Evolutionary conservation across 2,888 invertebrate species (phyloP).

Genomic region (Torymus auratus): DNA sequence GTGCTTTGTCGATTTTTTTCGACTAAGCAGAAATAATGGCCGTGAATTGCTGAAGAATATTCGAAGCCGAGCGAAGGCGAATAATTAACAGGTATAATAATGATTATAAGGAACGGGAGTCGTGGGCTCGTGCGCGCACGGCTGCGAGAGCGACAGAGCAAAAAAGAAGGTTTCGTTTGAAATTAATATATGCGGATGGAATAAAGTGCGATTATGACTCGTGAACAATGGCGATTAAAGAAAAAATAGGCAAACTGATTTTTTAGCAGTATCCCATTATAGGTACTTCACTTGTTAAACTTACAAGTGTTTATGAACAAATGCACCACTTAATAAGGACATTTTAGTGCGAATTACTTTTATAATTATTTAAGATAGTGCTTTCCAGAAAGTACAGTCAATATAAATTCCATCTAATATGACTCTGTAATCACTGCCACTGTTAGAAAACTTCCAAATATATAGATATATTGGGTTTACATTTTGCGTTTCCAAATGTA

Average conservation of each 20-base stretch:
- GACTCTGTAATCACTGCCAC: no score
- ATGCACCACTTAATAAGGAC: no score
- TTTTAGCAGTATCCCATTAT: no score
- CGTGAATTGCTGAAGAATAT: constrained; percentile 40
- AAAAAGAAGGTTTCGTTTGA: not conserved
- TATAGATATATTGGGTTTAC: no score
- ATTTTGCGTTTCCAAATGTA: no score
- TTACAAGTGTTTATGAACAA: no score
- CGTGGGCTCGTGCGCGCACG: not conserved
- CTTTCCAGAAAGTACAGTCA: no score
- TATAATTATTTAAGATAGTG: no score
- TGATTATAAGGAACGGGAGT: not conserved
- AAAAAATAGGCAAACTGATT: not conserved
- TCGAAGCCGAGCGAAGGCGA: constrained; percentile 33
- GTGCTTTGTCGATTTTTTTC: constrained; percentile 48
- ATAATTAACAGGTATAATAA: constrained; percentile 40
- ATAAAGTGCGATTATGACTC: not conserved
- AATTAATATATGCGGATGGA: constrained; percentile 22
- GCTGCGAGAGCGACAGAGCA: constrained; percentile 1
- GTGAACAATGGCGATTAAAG: not conserved
- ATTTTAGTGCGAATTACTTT: no score
- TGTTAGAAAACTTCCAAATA: no score
- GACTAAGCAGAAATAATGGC: constrained; percentile 46
- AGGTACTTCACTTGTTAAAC: no score
- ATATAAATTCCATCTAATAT: no score